Conservation (phyloP, 2,797 vertebrate species). For the Hoplostethus mediterraneus region DNA sequence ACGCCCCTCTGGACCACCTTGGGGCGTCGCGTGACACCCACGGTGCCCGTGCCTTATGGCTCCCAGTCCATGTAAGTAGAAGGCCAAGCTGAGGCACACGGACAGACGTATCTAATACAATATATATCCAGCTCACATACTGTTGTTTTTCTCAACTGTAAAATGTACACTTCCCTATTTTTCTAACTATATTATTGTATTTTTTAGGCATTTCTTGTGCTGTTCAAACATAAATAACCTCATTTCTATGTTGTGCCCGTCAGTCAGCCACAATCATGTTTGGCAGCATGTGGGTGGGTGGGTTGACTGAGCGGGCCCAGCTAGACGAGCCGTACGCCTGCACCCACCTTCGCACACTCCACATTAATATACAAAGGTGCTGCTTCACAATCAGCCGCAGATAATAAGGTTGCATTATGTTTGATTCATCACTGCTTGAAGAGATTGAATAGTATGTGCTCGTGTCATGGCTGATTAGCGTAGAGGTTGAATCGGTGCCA, state of each 20-base stretch:
- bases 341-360: slow-evolving; percentile 67
- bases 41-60: neutral
- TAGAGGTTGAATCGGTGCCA: slow-evolving; percentile 60
- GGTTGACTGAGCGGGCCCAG: slow-evolving; percentile 55
- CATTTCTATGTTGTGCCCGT: slow-evolving; percentile 42
- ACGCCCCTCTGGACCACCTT: slow-evolving; percentile 41
- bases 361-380: slow-evolving; percentile 79
- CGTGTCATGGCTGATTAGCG: slow-evolving; percentile 80
- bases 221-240: slow-evolving; percentile 21
- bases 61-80: slow-evolving; percentile 26
- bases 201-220: slow-evolving; percentile 15
- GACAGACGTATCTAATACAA: neutral
- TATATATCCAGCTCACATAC: slow-evolving; percentile 2
- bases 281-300: slow-evolving; percentile 57
- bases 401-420: slow-evolving; percentile 79
- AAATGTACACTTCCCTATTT: neutral
- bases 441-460: slow-evolving; percentile 77
- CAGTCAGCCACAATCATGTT: slow-evolving; percentile 63
- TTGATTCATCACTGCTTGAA: slow-evolving; percentile 74
- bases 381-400: slow-evolving; percentile 80
- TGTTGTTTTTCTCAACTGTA: slow-evolving; percentile 11
- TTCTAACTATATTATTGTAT: neutral
- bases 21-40: slow-evolving; percentile 16
- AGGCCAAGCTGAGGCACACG: slow-evolving; percentile 29
- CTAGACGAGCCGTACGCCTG: slow-evolving; percentile 61